Evolutionary conservation across 2,113 vertebrate species (phyloP).

Genomic region (Oncorhynchus masou): DNA sequence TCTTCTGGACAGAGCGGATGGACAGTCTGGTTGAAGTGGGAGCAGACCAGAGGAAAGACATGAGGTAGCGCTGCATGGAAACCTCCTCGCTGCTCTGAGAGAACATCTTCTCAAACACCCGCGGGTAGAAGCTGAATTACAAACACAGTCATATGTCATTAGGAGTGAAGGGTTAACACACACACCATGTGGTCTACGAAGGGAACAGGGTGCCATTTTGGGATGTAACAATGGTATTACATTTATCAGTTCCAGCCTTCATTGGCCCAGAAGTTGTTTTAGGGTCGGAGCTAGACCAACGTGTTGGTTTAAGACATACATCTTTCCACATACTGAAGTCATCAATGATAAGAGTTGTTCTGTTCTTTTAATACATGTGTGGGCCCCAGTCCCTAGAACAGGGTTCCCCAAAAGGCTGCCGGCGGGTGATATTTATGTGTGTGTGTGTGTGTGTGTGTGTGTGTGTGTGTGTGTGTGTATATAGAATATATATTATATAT

Average conservation of each 20-base stretch:
- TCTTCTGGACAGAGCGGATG: constrained; percentile 91
- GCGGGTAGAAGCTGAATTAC: constrained; percentile 77
- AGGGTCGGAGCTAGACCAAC: no score
- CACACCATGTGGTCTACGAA: no score
- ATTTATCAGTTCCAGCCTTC: not conserved
- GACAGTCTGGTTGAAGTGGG: constrained; percentile 79
- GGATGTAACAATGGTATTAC: no score
- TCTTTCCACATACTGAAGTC: no score
- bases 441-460: rapidly evolving
- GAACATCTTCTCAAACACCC: constrained; percentile 89
- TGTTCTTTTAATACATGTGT: no score
- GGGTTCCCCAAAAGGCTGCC: no score
- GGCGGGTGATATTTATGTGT: no score
- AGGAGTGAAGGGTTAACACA: constrained; percentile 71
- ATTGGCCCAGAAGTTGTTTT: not conserved
- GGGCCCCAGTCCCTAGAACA: no score
- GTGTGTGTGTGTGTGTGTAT: no score
- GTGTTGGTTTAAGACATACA: no score
- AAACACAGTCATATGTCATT: constrained; percentile 31
- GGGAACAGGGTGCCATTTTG: not conserved
- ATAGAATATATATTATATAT: no score
- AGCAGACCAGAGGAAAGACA: constrained; percentile 82
- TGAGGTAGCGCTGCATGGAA: constrained; percentile 78
- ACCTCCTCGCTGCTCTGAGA: constrained; percentile 79
- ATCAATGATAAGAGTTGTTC: no score